Evolutionary conservation across 2,113 vertebrate species (phyloP).

Genomic region (Carassius gibelio): DNA sequence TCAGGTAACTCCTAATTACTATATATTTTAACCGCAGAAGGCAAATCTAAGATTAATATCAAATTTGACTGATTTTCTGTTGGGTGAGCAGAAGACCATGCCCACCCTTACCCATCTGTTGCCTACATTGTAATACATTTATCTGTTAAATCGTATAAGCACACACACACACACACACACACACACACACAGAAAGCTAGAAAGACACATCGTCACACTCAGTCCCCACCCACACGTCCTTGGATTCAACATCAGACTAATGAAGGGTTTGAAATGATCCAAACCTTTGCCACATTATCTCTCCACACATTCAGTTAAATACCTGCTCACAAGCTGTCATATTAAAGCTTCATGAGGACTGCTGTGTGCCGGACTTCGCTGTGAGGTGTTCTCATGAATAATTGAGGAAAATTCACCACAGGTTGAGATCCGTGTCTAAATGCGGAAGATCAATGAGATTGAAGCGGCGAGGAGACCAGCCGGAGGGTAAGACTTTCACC

Average conservation of each 20-base stretch:
- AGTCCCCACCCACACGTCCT: not conserved
- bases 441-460: conserved; percentile 22
- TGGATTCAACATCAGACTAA: conserved; percentile 20
- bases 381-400: conserved; percentile 47
- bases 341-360: conserved; percentile 35
- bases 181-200: not conserved
- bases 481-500: not conserved
- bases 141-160: not conserved
- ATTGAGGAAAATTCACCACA: conserved; percentile 38
- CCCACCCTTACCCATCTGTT: not conserved
- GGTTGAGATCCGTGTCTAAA: conserved; percentile 9
- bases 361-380: conserved; percentile 7
- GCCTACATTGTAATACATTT: not conserved
- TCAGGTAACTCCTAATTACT: not conserved
- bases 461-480: not conserved
- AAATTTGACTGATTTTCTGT: not conserved
- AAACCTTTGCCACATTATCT: conserved; percentile 21
- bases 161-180: not conserved
- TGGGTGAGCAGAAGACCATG: not conserved
- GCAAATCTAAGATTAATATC: not conserved
- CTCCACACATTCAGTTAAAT: conserved; percentile 13
- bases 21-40: not conserved
- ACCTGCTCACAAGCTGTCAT: conserved; percentile 21
- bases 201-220: not conserved
- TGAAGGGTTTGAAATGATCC: conserved; percentile 20